Percentiles rank a stretch among this genome's conserved stretches.
phyloP scores from a whole-genome alignment of 2,797 vertebrate species.

The Monodelphis domestica region DNA sequence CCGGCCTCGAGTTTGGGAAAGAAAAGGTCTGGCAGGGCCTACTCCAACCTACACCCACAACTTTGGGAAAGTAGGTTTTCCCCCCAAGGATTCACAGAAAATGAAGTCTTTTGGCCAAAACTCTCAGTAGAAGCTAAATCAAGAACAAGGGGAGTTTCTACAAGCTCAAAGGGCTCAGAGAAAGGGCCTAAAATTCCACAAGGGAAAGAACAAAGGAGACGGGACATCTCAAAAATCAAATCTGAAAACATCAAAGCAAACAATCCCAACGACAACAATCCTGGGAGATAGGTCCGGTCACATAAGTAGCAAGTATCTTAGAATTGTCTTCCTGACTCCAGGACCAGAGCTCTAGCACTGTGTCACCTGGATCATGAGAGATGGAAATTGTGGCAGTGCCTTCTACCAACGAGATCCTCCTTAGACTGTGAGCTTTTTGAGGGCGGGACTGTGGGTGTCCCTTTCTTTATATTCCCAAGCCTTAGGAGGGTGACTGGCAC shows the following conservation, averaged over 20 bases:
- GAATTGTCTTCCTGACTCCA: neutral
- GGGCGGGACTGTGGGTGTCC: too few relatives aligned
- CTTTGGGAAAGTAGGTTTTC: too few relatives aligned
- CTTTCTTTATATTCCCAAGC: too few relatives aligned
- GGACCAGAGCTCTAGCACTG: fast-evolving
- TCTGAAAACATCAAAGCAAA: neutral
- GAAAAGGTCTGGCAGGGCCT: too few relatives aligned
- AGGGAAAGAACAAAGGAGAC: neutral
- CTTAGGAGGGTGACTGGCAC: neutral
- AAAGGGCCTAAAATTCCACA: neutral
- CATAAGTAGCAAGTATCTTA: too few relatives aligned
- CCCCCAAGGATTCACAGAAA: too few relatives aligned
- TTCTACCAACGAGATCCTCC: neutral
- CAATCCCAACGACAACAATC: neutral
- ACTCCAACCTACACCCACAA: too few relatives aligned
- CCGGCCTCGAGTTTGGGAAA: too few relatives aligned
- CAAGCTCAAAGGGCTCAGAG: neutral
- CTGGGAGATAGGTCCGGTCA: neutral
- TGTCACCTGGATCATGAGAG: neutral
- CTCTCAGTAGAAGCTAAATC: too few relatives aligned
- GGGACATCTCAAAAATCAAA: neutral
- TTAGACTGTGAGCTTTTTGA: neutral
- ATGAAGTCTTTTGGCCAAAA: too few relatives aligned
- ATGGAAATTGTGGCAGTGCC: neutral
- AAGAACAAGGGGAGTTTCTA: too few relatives aligned